Evolutionary conservation across 2,113 vertebrate species (phyloP).

Genomic region (Argyrosomus japonicus): DNA sequence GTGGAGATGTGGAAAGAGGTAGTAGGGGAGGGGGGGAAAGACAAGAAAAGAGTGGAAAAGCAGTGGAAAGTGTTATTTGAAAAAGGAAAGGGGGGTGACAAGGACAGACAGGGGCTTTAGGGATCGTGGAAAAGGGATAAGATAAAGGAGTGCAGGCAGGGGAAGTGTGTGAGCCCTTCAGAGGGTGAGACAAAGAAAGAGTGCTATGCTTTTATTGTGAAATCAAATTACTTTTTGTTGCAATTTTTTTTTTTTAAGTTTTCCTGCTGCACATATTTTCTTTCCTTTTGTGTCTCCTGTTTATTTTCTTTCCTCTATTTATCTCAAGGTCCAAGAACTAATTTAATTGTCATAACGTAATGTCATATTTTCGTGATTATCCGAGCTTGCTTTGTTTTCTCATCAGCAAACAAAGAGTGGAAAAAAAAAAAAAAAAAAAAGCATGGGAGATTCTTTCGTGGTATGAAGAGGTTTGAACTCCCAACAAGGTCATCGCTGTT

Average conservation of each 20-base stretch:
- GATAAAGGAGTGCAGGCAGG: conserved; percentile 45
- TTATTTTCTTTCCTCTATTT: not conserved
- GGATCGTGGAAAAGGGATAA: conserved; percentile 61
- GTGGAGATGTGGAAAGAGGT: conserved; percentile 15
- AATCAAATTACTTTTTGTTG: too few relatives aligned
- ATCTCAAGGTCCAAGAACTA: not conserved
- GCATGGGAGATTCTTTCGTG: not conserved
- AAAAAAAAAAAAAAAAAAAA: not conserved
- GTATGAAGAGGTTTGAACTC: conserved; percentile 14
- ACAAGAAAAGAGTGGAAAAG: conserved; percentile 41
- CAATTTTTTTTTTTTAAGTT: too few relatives aligned
- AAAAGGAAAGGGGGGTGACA: conserved; percentile 50
- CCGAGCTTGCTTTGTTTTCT: not conserved
- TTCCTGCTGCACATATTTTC: not conserved
- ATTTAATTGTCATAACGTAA: not conserved
- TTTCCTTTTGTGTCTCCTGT: not conserved
- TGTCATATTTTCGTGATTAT: not conserved
- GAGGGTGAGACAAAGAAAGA: conserved; percentile 16
- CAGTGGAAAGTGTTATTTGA: conserved; percentile 47
- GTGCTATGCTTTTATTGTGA: not conserved
- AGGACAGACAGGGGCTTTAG: conserved; percentile 46
- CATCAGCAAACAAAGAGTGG: not conserved
- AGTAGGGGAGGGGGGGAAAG: not conserved
- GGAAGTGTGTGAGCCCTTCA: conserved; percentile 23
- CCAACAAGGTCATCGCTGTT: conserved; percentile 54